Base-by-base conservation (phyloP, 2,888 invertebrate genomes). In the Pyrrhia umbra region DNA sequence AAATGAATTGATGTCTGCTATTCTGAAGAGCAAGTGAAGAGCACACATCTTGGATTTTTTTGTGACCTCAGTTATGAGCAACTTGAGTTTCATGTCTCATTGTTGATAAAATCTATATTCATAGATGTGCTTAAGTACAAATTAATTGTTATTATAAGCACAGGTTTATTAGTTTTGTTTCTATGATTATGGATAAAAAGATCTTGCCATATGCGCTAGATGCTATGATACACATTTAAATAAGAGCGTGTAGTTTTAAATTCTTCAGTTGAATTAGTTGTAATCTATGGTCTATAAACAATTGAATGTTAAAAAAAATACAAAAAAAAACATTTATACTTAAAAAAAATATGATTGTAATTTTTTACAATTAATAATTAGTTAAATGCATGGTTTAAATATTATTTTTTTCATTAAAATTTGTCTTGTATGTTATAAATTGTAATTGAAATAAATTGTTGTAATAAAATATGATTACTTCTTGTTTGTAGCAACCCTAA, bases 1-100 rank as follows among this genome's bases (percentile, higher is more conserved):
- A 83, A 95, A 95, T 77, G 96, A 96, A 77, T 91, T 97, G 82
- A 95, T 97, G 92, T 92, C 95, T 77, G 96, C 96, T 46, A 96
- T 97, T 82, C 89, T 96, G 76, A 95, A 95, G 75, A 96, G 69
- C 47, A 73, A 95, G 83, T 92, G 91, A 93, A 82, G 61, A 49
- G 50, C 46, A 21, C 30, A 55, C 40, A 67, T 67, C 45, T 54
- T 49, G 57, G 30, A 68, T 46, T 42, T 63, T 59, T 68, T 63
- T 55, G 65, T 70, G 77, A 58, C 64, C 57, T 57, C 59, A 78
- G 72, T 75, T 68, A 71, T 69, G 65, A 79, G 67, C 81, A 63
- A 85, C 77, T 83, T 81, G 86, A 73, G 85, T 81, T 84, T 86
- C 75, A 64, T 81, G 75, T 67, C 75, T 83, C 77, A 77, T 81